phyloP scores from a whole-genome alignment of 2,797 vertebrate genomes.

The Cossypha caffra region DNA sequence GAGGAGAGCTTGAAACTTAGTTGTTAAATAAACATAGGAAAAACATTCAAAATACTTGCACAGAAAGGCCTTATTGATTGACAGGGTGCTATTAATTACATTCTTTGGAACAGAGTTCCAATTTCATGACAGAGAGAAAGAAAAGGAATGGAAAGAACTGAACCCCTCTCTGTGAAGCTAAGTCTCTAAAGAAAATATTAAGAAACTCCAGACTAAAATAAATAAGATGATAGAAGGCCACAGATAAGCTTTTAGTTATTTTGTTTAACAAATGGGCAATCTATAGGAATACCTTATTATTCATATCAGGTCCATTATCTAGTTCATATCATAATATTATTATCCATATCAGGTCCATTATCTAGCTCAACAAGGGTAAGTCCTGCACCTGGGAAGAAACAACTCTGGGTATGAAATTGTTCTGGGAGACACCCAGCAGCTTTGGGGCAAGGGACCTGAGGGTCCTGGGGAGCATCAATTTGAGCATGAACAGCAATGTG shows the following conservation, averaged over 20 bases:
- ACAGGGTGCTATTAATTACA: neutral
- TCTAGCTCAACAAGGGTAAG: neutral
- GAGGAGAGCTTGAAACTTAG: neutral
- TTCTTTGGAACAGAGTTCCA: neutral
- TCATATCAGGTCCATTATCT: neutral
- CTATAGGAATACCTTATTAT: neutral
- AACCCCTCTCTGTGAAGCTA: neutral
- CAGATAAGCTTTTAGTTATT: neutral
- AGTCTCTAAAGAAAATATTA: neutral
- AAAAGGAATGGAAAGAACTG: neutral
- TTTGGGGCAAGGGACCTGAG: neutral
- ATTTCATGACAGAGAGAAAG: neutral
- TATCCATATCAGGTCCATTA: neutral
- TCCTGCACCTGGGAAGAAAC: neutral
- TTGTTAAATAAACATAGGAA: neutral
- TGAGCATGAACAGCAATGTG: neutral
- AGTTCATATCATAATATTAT: neutral
- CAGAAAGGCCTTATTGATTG: neutral
- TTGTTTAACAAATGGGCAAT: neutral
- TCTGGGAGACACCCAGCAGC: neutral
- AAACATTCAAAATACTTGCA: neutral
- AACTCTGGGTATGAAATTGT: rapidly evolving
- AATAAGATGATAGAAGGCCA: neutral
- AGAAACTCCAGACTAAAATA: neutral
- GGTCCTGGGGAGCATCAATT: neutral